phyloP scores from a whole-genome alignment of 2,113 vertebrate species.

The Irena cyanogastra region DNA sequence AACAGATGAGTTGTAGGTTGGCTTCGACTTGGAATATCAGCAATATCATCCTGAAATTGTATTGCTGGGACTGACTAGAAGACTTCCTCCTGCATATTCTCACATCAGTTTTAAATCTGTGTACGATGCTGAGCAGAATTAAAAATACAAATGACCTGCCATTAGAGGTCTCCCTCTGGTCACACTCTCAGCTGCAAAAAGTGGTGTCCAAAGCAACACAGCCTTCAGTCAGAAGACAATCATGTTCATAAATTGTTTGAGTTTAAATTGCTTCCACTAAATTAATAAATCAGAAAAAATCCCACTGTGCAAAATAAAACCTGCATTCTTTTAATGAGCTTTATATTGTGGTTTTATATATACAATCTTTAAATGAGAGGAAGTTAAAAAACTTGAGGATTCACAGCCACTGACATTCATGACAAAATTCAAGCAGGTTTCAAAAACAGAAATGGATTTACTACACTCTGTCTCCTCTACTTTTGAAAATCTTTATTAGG shows the following conservation, averaged over 20 bases:
- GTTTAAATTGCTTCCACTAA: background rate
- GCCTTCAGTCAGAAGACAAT: background rate
- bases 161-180: slow-evolving; percentile 25
- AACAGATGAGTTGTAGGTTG: background rate
- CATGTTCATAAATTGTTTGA: background rate
- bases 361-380: background rate
- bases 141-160: background rate
- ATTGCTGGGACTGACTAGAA: background rate
- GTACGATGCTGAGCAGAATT: background rate
- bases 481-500: background rate
- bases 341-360: background rate
- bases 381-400: background rate
- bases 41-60: background rate
- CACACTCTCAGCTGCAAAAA: background rate
- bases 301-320: background rate
- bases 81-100: background rate
- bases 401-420: background rate
- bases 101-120: background rate
- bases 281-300: background rate
- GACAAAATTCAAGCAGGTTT: background rate
- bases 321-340: background rate
- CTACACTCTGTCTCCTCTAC: background rate
- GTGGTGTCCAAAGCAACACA: background rate
- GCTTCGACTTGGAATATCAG: background rate
- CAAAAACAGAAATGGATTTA: background rate